phyloP scores from a whole-genome alignment of 2,888 invertebrate genomes.

The Nezara viridula region DNA sequence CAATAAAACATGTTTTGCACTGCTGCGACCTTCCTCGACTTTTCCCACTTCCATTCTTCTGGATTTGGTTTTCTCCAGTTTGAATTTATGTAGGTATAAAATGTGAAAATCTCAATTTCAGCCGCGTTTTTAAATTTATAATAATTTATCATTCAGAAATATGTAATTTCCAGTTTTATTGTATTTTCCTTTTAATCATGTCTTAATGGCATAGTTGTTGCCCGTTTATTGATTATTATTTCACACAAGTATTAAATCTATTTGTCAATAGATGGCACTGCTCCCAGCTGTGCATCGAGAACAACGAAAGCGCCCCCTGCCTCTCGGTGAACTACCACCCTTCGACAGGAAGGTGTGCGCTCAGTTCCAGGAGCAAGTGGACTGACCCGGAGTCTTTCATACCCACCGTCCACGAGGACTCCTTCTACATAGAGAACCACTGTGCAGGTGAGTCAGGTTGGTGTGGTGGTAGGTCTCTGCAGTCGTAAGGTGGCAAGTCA shows the following conservation, averaged over 20 bases:
- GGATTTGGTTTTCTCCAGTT: no score
- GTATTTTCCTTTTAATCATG: no score
- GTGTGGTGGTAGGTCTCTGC: neutral
- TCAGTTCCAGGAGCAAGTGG: slow-evolving; percentile 82
- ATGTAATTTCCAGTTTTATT: no score
- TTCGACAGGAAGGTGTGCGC: slow-evolving; percentile 73
- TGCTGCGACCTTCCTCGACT: no score
- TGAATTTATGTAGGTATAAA: no score
- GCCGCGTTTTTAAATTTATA: no score
- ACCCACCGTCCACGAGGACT: slow-evolving; percentile 78
- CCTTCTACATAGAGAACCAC: slow-evolving; percentile 88
- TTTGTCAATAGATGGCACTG: slow-evolving; percentile 71
- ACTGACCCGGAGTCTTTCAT: slow-evolving; percentile 83
- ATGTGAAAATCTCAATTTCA: no score
- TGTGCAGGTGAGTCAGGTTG: slow-evolving; percentile 73
- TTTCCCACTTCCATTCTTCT: no score
- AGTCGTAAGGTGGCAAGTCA: no score
- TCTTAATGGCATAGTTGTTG: neutral
- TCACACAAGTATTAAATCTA: neutral
- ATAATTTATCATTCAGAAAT: no score
- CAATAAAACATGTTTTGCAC: no score
- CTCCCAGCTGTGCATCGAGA: slow-evolving; percentile 72
- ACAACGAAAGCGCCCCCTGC: slow-evolving; percentile 68
- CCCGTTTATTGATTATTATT: neutral
- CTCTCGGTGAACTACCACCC: slow-evolving; percentile 73